Percentiles rank a stretch among this genome's conserved stretches.
phyloP scores from a whole-genome alignment of 2,113 vertebrate species.

The Empidonax traillii region DNA sequence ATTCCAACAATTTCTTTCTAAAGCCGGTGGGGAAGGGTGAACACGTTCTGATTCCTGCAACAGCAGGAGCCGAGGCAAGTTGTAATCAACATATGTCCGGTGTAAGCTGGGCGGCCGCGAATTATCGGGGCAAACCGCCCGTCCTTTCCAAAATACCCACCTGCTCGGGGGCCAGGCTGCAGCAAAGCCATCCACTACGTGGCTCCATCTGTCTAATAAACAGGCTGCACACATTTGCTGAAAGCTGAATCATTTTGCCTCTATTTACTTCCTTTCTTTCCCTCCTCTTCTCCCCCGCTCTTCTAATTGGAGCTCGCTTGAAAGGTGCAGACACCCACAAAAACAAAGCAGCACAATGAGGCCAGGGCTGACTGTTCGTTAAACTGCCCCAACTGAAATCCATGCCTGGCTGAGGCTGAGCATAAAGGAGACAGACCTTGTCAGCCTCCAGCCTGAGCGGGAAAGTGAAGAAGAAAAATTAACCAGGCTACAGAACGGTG shows the following conservation, averaged over 20 bases:
- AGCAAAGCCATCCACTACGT: slow-evolving; percentile 22
- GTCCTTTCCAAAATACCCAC: slow-evolving; percentile 55
- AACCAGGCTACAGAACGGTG: background rate
- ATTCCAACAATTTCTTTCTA: slow-evolving; percentile 1
- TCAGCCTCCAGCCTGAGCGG: background rate
- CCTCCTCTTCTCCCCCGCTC: background rate
- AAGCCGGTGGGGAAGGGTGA: background rate
- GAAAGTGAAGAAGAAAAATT: background rate
- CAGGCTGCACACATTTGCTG: slow-evolving; percentile 23
- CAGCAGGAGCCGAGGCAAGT: slow-evolving; percentile 37
- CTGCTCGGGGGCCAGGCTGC: slow-evolving; percentile 51
- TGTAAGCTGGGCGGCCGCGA: background rate
- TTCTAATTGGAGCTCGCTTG: slow-evolving; percentile 38
- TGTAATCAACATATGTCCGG: slow-evolving; percentile 57
- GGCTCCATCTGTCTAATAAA: slow-evolving; percentile 57
- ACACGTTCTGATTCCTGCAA: background rate
- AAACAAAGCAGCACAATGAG: slow-evolving; percentile 45
- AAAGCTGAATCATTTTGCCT: slow-evolving; percentile 35
- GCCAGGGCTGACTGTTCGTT: slow-evolving; percentile 2
- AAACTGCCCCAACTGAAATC: background rate
- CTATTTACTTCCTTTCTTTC: slow-evolving; percentile 43
- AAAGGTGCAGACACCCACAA: slow-evolving; percentile 40
- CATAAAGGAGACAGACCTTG: background rate
- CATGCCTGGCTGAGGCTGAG: background rate
- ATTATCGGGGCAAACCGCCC: slow-evolving; percentile 36